phyloP scores from a whole-genome alignment of 2,113 vertebrate species.

The Coptodon rendalli region DNA sequence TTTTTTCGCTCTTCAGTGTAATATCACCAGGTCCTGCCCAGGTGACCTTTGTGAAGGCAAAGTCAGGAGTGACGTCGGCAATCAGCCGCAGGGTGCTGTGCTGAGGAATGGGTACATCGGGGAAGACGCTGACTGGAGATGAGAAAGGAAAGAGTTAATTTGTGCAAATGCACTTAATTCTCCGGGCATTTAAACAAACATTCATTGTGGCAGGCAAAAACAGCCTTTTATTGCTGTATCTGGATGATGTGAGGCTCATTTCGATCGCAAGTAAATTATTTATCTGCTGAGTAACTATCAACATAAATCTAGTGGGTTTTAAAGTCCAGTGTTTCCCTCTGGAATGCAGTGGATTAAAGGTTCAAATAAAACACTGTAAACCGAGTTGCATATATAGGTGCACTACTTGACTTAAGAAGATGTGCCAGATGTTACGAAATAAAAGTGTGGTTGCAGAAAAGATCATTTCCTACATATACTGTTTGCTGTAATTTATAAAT shows the following conservation, averaged over 20 bases:
- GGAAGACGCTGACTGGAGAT: constrained; percentile 42
- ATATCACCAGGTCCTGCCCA: constrained; percentile 52
- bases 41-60: constrained; percentile 16
- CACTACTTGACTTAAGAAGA: background rate
- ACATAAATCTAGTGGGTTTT: background rate
- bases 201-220: background rate
- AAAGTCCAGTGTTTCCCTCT: background rate
- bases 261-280: background rate
- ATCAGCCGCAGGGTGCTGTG: constrained; percentile 55
- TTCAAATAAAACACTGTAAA: background rate
- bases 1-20: constrained; percentile 32
- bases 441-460: background rate
- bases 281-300: background rate
- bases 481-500: background rate
- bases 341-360: background rate
- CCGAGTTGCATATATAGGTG: background rate
- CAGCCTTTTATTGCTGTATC: background rate
- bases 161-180: background rate
- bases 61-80: constrained; percentile 37
- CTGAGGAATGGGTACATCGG: constrained; percentile 15
- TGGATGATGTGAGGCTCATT: background rate
- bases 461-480: background rate
- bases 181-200: background rate
- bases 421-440: background rate
- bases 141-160: background rate